Percentiles rank a stretch among this genome's conserved stretches.
These are phyloP conservation scores for Trachemys scripta DNA, from an alignment of 2,113 vertebrate genomes.

Conservation along the genomic window DNA sequence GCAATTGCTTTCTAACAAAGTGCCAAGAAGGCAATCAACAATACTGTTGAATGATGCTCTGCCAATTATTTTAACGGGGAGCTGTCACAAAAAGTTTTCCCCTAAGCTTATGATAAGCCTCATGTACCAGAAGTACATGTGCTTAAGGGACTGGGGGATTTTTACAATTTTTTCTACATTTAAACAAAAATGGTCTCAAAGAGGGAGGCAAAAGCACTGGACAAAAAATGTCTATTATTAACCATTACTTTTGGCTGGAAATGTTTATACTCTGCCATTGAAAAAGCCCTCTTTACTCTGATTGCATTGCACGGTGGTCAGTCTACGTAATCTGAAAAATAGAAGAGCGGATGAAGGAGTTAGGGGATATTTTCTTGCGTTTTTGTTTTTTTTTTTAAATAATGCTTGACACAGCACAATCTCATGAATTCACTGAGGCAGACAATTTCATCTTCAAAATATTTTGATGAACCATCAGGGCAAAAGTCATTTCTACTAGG, in stretches of 20 bases:
- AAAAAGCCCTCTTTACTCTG: not conserved
- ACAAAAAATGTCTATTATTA: not conserved
- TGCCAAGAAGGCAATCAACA: not conserved
- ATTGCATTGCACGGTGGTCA: not conserved
- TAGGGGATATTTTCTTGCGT: not conserved
- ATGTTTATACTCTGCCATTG: not conserved
- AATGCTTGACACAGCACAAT: not conserved
- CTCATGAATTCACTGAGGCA: not conserved
- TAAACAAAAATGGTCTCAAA: not conserved
- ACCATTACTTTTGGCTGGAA: not conserved
- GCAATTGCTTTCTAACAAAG: not conserved
- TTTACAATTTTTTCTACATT: not conserved
- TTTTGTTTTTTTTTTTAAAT: not conserved
- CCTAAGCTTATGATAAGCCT: not conserved
- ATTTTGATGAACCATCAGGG: not conserved
- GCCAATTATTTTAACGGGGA: not conserved
- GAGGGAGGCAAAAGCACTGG: not conserved
- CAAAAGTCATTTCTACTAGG: not conserved
- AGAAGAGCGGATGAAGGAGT: rapidly evolving
- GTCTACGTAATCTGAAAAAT: not conserved
- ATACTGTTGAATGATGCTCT: not conserved
- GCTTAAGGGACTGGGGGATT: not conserved
- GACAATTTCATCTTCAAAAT: not conserved
- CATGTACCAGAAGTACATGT: not conserved
- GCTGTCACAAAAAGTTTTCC: not conserved